Base-by-base conservation (phyloP, 2,888 invertebrate species). In the Lasiommata megera region DNA sequence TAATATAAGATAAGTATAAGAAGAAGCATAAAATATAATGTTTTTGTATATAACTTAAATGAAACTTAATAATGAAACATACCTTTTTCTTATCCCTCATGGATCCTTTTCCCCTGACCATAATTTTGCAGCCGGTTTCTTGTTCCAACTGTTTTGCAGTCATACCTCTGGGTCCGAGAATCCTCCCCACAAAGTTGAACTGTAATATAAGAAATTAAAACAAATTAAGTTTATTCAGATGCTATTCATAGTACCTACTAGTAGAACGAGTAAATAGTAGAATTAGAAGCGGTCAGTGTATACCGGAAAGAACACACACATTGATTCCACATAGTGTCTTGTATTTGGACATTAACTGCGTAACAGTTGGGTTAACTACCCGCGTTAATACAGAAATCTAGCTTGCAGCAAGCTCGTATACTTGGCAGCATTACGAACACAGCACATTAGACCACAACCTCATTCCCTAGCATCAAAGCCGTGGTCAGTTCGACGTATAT, bases 71-170 rank as follows among this genome's bases (percentile, higher is more conserved):
- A 31, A 31, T 29, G 51, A 57, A 16, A 50, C 36, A 52, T 93
- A 99, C 99, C 97, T 99, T 99, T 92, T 98, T 98, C 93, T 99
- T 99, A 90, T 99, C 99, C 88, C 99, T 93, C 99, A 99, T 99
- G 61, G 99, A 99, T 66, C 99, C 99, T 92, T 98, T 98, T 84
- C 99, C 99, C 92, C 99, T 94, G 79, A 99, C 99, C 99, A 99
- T 99, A 80, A 99, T 99, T 94, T 99, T 99, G 92, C 99, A 99
- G 73, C 99, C 99, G 75, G 99, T 99, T 93, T 99, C 99, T 92
- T 99, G 98, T 92, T 99, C 99, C 86, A 99, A 92, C 93, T 99
- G 99, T 92, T 99, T 99, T 54, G 99, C 99, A 69, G 99, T 99
- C 99, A 99, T 99, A 72, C 99, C 99, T 75, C 99, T 94, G 68